Conservation (phyloP, 2,797 vertebrate species). For the Liparis tanakae region DNA sequence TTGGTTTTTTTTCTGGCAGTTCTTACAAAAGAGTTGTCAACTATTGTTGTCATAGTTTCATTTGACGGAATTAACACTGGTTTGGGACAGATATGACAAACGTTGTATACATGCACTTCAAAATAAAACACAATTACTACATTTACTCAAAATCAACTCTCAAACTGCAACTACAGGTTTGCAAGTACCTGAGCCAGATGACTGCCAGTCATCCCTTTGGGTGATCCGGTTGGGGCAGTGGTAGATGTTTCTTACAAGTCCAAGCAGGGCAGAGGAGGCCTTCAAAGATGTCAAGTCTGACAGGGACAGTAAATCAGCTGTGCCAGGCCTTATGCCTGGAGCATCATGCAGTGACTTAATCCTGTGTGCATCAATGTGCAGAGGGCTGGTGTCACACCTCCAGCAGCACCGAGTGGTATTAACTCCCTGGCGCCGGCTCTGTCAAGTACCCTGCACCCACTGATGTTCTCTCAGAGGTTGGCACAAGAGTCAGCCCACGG, state of each 20-base stretch:
- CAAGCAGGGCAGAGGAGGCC: conserved; percentile 54
- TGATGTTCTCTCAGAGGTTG: conserved; percentile 52
- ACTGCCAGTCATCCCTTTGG: conserved; percentile 75
- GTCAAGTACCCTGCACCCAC: conserved; percentile 54
- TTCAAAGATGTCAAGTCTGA: conserved; percentile 77
- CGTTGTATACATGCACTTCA: background rate
- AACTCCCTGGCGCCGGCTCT: conserved; percentile 51
- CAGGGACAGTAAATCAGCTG: conserved; percentile 72
- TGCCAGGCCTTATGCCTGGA: conserved; percentile 67
- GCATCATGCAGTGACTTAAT: conserved; percentile 74
- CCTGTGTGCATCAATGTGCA: conserved; percentile 71
- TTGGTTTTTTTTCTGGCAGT: background rate
- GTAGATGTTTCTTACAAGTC: conserved; percentile 46
- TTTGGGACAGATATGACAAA: background rate
- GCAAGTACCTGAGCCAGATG: conserved; percentile 75
- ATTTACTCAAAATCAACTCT: background rate
- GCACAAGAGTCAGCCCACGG: conserved; percentile 54
- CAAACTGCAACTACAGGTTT: conserved; percentile 2
- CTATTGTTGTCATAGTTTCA: background rate
- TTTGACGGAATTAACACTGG: background rate
- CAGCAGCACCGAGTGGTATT: conserved; percentile 58
- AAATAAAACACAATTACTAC: background rate
- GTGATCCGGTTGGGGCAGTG: conserved; percentile 60
- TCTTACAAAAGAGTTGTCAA: background rate
- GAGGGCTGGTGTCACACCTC: conserved; percentile 74